Evolutionary conservation across 2,888 invertebrate species (phyloP).

Genomic region (Lordiphosa andalusiaca): DNA sequence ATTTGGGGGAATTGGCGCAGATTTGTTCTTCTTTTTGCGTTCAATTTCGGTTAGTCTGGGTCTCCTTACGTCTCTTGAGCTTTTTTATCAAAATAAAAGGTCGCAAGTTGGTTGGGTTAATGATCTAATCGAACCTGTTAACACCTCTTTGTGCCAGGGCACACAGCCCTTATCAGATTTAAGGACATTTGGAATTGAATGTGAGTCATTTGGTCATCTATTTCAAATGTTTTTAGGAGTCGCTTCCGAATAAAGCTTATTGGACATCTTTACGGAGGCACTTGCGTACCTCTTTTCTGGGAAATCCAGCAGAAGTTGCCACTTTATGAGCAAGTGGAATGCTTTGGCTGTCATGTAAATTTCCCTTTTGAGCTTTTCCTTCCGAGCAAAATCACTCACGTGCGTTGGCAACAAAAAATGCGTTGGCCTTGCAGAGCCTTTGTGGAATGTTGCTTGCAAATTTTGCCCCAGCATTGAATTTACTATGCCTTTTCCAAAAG

Average conservation of each 20-base stretch:
- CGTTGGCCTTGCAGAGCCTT: not conserved
- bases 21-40: not conserved
- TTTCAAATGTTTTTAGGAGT: too few species aligned
- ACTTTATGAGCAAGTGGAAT: slow-evolving; percentile 7
- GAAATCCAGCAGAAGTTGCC: slow-evolving; percentile 14
- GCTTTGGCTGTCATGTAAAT: slow-evolving; percentile 43
- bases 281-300: slow-evolving; percentile 1
- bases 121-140: too few species aligned
- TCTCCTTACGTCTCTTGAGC: slow-evolving; percentile 59
- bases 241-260: too few species aligned
- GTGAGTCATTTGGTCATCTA: too few species aligned
- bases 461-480: not conserved
- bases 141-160: too few species aligned
- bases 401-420: slow-evolving; percentile 24
- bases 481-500: not conserved
- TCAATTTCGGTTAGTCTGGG: slow-evolving; percentile 50
- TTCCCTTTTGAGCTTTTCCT: slow-evolving; percentile 26
- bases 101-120: too few species aligned
- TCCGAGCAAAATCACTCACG: slow-evolving; percentile 7
- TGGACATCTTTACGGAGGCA: too few species aligned
- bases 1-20: slow-evolving; percentile 34
- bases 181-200: not conserved
- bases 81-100: slow-evolving; percentile 14
- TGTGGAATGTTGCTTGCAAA: not conserved
- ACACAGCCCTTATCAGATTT: not conserved